Evolutionary conservation across 2,797 vertebrate species (phyloP), one percentile per base, ranked within the genome.

Genomic region (Thalassophryne amazonica): DNA sequence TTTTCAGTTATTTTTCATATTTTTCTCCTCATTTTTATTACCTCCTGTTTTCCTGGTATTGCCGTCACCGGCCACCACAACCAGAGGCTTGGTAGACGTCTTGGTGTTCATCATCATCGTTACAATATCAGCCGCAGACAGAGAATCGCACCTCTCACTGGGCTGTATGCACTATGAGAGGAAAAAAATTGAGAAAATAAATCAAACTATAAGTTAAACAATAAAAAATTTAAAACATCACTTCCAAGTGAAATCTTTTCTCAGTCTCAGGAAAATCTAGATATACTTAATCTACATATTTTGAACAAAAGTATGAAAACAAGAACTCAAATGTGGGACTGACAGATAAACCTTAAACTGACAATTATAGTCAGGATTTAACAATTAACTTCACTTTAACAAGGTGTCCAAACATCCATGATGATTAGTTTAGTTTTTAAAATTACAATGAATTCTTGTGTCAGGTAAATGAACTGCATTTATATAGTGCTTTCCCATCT

Each of bases 31-130:
- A 13, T 41, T 36, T 41, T 19, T 3, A 21, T 41, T 27, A 16
- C 0, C 7, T 37, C 10, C 23, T 2, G 6, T 35, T 80, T 65
- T 85, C 79, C 79, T 68, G 58, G 2, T 1, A 12, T 2, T 0
- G 5, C 19, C 2, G 16, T 0, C 14, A 14, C 3, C 13, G 0
- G 19, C 84, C 75, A 94, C 35, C 49, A 98, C 91, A n/a, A 91
- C 88, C 36, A 99, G 86, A 0, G 92, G 89, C 50, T 92, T 95
- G 32, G 90, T 95, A 7, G 91, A 90, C 0, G 81, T 88, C 83
- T 93, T 95, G 66, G 85, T 92, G 78, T 92, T 90, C 80, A 91
- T 90, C 90, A 94, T 91, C 93, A 99, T 93, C 16, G 64, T 70
- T 63, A 98, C 22, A 67, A 98, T 93, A 43, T 85, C 86, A 5